Conservation (phyloP, 2,888 invertebrate genomes). For the Sminthurides aquaticus region DNA sequence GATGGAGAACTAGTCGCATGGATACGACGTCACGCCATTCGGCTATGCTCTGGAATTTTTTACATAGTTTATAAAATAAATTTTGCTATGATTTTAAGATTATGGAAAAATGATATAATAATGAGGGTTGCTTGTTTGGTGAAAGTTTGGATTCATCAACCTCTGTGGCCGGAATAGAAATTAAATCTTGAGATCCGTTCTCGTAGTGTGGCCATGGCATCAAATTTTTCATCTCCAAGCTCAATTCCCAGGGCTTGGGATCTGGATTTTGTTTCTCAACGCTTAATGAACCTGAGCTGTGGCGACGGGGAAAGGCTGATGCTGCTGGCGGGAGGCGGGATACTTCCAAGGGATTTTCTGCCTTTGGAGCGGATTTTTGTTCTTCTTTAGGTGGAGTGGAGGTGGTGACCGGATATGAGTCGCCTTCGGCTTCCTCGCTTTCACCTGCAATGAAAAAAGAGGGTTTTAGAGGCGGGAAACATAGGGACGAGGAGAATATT, state of each 20-base stretch:
- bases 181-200: conserved; percentile 45
- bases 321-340: not conserved
- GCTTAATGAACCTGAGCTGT: conserved; percentile 33
- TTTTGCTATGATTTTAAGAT: too few relatives aligned
- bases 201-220: conserved; percentile 47
- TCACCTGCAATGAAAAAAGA: conserved; percentile 1
- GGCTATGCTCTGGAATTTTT: conserved; percentile 45
- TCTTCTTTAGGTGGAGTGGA: not conserved
- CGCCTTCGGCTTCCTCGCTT: not conserved
- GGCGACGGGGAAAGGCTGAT: conserved; percentile 19
- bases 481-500: too few relatives aligned
- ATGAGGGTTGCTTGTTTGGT: too few relatives aligned
- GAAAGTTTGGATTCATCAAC: too few relatives aligned
- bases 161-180: conserved; percentile 46
- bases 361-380: not conserved
- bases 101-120: too few relatives aligned
- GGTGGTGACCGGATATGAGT: not conserved
- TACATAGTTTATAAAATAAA: too few relatives aligned
- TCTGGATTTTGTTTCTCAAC: conserved; percentile 16
- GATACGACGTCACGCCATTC: conserved; percentile 46
- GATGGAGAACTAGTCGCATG: conserved; percentile 47
- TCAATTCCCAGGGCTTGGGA: conserved; percentile 44
- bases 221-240: conserved; percentile 44
- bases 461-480: too few relatives aligned
- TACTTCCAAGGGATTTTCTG: not conserved